Evolutionary conservation across 2,113 vertebrate genomes (phyloP), one percentile per base, ranked within the genome.

Genomic region (Sapajus apella): DNA sequence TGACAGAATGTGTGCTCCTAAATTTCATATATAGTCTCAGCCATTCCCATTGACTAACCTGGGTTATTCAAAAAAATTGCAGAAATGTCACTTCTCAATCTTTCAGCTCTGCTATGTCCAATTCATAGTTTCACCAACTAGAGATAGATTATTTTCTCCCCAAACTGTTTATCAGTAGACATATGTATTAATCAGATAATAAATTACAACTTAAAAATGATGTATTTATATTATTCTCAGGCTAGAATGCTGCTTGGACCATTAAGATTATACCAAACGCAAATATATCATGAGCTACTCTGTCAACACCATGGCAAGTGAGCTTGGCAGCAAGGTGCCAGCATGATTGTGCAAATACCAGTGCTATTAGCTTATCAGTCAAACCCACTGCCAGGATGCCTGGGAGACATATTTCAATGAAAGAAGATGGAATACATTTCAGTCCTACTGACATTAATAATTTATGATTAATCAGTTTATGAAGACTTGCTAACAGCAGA

Each of bases 381-480:
- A 98, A 97, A 97, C 85, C 91, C 82, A 91, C 89, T 81, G 27
- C 89, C 97, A 96, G 90, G 87, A 97, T 79, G 91, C 87, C 96
- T 96, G 13, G 92, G 80, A 97, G 97, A 98, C 79, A 97, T 85
- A 91, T 97, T 98, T 98, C 97, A 98, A 96, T 97, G 97, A 97
- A 97, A 76, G 32, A 84, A 98, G 90, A 97, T 90, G 87, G n/a
- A 93, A 92, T 97, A 56, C 97, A n/a, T 93, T 89, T 97, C 91
- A 83, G 55, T 0, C 6, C 45, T 30, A 64, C 55, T 98, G 95
- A 97, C 96, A 97, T 98, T 97, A 98, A 98, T 98, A 98, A 98
- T 98, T 98, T 98, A 97, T 98, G 95, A 98, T 98, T 98, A 98
- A 98, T 98, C 97, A 97, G 87, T 97, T 97, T 98, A 97, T 96